Evolutionary conservation across 2,113 vertebrate species (phyloP).

Genomic region (Carettochelys insculpta): DNA sequence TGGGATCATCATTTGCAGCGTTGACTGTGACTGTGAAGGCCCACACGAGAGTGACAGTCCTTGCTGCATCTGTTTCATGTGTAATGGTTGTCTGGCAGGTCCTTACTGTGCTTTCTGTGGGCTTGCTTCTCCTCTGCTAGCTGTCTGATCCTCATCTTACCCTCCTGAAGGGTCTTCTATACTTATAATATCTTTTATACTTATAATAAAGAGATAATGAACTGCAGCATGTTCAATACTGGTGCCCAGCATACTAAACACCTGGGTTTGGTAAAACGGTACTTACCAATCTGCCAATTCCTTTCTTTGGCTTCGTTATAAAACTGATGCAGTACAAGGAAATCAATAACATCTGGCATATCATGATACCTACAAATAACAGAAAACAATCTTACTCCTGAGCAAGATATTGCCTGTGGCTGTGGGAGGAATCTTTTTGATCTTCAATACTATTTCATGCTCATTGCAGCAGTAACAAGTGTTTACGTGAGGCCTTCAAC

Average conservation of each 20-base stretch:
- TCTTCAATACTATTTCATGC: background rate
- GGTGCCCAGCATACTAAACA: background rate
- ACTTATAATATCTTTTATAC: background rate
- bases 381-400: background rate
- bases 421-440: background rate
- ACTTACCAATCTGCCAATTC: conserved; percentile 95
- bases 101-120: too few species aligned
- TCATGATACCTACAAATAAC: conserved; percentile 89
- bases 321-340: conserved; percentile 96
- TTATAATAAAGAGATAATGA: background rate
- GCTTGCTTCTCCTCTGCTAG: too few species aligned
- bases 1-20: too few species aligned
- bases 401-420: background rate
- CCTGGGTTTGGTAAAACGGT: background rate
- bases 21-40: too few species aligned
- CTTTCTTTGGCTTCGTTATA: conserved; percentile 97
- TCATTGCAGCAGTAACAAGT: background rate
- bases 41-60: too few species aligned
- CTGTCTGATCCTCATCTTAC: too few species aligned
- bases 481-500: background rate
- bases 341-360: conserved; percentile 99
- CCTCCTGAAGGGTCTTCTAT: too few species aligned
- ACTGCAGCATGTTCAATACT: background rate
- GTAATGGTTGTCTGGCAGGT: too few species aligned
- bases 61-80: too few species aligned